Conservation (phyloP, 2,797 vertebrate species). For the Sebastes nivosus region DNA sequence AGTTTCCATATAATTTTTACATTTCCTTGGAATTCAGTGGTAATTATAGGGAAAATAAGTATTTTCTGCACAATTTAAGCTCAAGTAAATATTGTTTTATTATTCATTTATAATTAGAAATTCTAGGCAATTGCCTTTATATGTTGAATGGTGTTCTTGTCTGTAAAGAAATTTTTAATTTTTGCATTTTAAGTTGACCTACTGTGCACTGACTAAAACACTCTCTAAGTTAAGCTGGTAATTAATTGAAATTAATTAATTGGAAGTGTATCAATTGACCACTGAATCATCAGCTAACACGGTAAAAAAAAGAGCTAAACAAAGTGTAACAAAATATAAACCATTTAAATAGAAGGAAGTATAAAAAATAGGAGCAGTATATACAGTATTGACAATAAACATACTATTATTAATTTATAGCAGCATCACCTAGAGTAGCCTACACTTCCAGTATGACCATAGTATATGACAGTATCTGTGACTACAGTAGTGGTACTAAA, state of each 20-base stretch:
- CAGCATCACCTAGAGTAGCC: neutral
- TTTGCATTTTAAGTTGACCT: neutral
- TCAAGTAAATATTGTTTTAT: neutral
- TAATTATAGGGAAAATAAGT: neutral
- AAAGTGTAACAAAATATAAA: no score
- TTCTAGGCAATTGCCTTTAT: neutral
- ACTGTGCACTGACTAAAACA: neutral
- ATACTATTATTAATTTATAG: neutral
- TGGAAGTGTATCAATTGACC: neutral
- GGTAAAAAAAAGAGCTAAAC: no score
- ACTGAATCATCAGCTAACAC: neutral
- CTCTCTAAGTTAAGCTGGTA: neutral
- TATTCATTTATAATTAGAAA: neutral
- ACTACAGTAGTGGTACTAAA: neutral
- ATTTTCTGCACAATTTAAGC: neutral
- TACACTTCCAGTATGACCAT: neutral
- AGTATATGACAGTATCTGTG: neutral
- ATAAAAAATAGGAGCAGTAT: no score
- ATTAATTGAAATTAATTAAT: neutral
- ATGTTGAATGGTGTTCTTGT: neutral
- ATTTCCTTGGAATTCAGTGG: neutral
- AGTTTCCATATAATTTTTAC: neutral
- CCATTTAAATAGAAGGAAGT: no score
- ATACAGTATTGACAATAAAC: no score
- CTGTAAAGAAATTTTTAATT: fast-evolving